These are phyloP conservation scores for Protophormia terraenovae DNA, from an alignment of 2,888 invertebrate species.

Conservation along the genomic window DNA sequence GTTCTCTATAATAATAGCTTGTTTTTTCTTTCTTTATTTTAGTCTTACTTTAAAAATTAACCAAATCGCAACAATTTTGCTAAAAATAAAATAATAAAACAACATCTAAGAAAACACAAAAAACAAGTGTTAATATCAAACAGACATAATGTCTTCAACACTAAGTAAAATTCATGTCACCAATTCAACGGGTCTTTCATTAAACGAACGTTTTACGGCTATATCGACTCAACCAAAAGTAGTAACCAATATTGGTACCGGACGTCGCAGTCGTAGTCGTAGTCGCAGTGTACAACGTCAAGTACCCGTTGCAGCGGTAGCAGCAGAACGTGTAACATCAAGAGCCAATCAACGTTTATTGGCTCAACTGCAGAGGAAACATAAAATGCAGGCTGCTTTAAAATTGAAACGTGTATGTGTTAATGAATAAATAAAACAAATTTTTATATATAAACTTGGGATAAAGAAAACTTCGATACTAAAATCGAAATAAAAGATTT, in stretches of 20 bases:
- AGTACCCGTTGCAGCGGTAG: constrained; percentile 54
- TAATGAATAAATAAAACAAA: neutral
- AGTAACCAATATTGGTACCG: constrained; percentile 9
- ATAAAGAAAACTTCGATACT: constrained; percentile 13
- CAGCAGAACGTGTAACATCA: constrained; percentile 71
- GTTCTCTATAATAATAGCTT: too few species aligned
- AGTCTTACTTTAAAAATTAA: too few species aligned
- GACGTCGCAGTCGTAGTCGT: constrained; percentile 71
- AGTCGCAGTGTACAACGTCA: constrained; percentile 73
- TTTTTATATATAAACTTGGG: neutral
- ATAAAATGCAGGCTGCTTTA: constrained; percentile 79
- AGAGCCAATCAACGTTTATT: constrained; percentile 78
- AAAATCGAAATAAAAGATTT: constrained; percentile 5
- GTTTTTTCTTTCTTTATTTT: too few species aligned
- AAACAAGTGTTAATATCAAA: neutral
- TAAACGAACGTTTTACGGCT: constrained; percentile 81
- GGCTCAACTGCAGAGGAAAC: constrained; percentile 79
- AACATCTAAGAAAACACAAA: neutral
- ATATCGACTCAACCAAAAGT: constrained; percentile 74
- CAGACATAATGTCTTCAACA: constrained; percentile 49
- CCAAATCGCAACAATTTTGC: neutral
- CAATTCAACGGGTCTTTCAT: constrained; percentile 82
- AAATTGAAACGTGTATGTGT: constrained; percentile 81
- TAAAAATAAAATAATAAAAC: neutral
- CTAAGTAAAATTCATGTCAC: constrained; percentile 77